phyloP scores from a whole-genome alignment of 2,113 vertebrate genomes.

The Lucifuga dentata region DNA sequence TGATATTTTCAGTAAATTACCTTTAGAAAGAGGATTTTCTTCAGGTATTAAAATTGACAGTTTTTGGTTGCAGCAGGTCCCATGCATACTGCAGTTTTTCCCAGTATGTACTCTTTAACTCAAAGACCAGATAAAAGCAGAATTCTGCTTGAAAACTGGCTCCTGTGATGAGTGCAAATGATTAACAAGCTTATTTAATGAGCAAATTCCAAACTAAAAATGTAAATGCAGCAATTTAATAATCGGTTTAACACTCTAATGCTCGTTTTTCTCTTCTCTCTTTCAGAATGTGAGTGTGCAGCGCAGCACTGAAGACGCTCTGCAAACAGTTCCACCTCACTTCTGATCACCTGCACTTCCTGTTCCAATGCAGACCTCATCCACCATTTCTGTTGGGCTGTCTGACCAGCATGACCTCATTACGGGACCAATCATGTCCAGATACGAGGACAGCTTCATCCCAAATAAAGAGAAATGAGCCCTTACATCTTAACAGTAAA shows the following conservation, averaged over 20 bases:
- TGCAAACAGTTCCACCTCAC: constrained; percentile 88
- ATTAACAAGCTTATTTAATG: too few relatives aligned
- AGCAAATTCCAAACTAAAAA: not conserved
- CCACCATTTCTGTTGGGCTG: not conserved
- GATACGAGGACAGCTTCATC: constrained; percentile 10
- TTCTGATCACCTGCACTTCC: constrained; percentile 75
- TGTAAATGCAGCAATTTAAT: not conserved
- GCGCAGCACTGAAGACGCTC: constrained; percentile 87
- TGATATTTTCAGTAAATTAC: too few relatives aligned
- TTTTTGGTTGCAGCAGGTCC: too few relatives aligned
- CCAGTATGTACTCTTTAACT: too few relatives aligned
- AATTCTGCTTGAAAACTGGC: too few relatives aligned
- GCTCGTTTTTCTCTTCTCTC: constrained; percentile 15
- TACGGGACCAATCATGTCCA: constrained; percentile 8
- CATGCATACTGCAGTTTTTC: too few relatives aligned
- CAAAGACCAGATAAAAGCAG: too few relatives aligned
- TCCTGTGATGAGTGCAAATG: too few relatives aligned
- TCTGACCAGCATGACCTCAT: constrained; percentile 14
- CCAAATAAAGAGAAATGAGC: not conserved
- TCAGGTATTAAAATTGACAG: too few relatives aligned
- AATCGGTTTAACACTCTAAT: too few relatives aligned
- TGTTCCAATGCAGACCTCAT: not conserved
- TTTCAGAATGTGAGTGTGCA: constrained; percentile 88
- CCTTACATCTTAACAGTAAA: constrained; percentile 32
- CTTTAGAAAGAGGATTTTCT: too few relatives aligned